Percentiles rank a stretch among this genome's conserved stretches.
Evolutionary conservation across 2,113 vertebrate genomes (phyloP).

Genomic region (Hippolais icterina): DNA sequence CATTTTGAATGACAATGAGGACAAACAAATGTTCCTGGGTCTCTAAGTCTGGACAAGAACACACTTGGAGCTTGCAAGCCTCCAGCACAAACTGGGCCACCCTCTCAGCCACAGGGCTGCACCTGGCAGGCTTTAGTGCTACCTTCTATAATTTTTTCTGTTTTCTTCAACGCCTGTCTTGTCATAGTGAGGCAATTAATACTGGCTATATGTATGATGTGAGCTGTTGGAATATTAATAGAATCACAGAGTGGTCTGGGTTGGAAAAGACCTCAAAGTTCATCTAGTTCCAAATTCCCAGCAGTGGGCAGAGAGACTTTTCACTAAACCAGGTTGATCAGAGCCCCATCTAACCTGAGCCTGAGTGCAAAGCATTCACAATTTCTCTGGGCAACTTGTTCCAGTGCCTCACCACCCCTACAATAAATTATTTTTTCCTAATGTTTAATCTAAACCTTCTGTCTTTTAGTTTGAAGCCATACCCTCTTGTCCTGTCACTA

Average conservation of each 20-base stretch:
- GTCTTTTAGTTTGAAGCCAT: background rate
- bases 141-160: background rate
- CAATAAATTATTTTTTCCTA: background rate
- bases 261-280: background rate
- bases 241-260: background rate
- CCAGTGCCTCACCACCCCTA: background rate
- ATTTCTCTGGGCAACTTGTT: background rate
- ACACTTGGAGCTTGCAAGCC: background rate
- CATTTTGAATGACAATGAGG: background rate
- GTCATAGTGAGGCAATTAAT: background rate
- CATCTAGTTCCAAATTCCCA: background rate
- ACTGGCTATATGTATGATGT: background rate
- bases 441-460: background rate
- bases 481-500: background rate
- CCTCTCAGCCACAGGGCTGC: background rate
- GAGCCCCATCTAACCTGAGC: background rate
- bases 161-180: background rate
- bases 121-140: background rate
- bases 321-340: too few relatives aligned
- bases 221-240: background rate
- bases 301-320: background rate
- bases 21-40: background rate
- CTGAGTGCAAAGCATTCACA: background rate
- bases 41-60: background rate
- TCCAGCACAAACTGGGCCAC: fast-evolving